Percentiles rank a stretch among this genome's conserved stretches.
These are phyloP conservation scores for Mungos mungo DNA, from an alignment of 2,113 vertebrate genomes.

Conservation along the genomic window DNA sequence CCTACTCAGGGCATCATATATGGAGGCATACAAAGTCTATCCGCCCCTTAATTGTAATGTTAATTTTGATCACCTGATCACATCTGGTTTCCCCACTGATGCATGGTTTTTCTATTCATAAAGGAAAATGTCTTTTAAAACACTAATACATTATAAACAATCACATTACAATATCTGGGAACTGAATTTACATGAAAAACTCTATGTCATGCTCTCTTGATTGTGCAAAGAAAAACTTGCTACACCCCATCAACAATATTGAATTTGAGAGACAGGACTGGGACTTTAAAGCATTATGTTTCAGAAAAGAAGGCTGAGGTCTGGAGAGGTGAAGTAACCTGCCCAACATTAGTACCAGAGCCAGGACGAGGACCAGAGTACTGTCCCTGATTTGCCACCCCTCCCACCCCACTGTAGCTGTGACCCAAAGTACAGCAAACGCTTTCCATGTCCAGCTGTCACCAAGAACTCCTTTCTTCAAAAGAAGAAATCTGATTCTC, in stretches of 20 bases:
- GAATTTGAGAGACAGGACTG: not conserved
- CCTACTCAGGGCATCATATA: not conserved
- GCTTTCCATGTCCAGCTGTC: not conserved
- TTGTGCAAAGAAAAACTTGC: not conserved
- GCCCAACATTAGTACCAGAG: not conserved
- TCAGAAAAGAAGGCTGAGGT: not conserved
- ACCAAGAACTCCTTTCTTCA: not conserved
- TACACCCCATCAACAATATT: not conserved
- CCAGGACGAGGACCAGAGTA: not conserved
- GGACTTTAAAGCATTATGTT: not conserved
- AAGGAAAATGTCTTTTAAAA: not conserved
- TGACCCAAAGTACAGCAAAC: not conserved
- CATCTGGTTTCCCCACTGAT: not conserved
- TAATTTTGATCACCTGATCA: not conserved
- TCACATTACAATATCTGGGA: not conserved
- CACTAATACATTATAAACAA: not conserved
- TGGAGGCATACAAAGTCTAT: not conserved
- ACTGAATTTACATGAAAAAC: not conserved
- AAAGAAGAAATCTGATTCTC: not conserved
- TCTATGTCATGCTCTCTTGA: not conserved
- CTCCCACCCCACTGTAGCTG: fast-evolving
- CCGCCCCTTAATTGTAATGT: not conserved
- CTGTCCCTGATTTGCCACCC: not conserved
- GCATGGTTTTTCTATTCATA: not conserved
- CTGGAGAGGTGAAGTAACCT: not conserved